These are phyloP conservation scores for Echinometra lucunter DNA, from an alignment of 53 echinoderm and acorn worm genomes.

Conservation along the genomic window DNA sequence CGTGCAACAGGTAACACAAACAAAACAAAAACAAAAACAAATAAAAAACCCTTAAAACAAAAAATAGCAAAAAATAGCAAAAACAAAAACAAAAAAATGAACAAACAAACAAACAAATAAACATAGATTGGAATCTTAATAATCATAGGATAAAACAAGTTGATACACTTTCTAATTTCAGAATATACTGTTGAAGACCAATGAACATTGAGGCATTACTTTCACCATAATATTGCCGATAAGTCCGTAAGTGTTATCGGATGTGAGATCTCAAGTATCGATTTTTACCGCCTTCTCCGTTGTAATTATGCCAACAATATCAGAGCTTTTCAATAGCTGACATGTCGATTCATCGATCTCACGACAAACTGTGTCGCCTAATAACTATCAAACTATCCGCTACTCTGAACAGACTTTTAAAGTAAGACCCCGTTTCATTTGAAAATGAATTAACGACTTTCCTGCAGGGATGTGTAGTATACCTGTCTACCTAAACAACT, in stretches of 20 bases:
- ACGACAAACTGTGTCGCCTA: slow-evolving; percentile 61
- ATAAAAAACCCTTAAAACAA: too few species aligned
- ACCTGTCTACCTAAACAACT: neutral
- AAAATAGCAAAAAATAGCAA: too few species aligned
- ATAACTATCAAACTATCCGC: slow-evolving; percentile 41
- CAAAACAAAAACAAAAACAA: too few species aligned
- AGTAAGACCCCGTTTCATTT: slow-evolving; percentile 19
- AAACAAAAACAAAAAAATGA: too few species aligned
- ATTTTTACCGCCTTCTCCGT: slow-evolving; percentile 51
- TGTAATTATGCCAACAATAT: slow-evolving; percentile 43
- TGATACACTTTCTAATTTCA: too few species aligned
- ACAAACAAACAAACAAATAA: too few species aligned
- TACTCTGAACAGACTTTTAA: slow-evolving; percentile 29
- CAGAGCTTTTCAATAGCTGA: neutral
- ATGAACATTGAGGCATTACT: too few species aligned
- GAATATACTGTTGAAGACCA: too few species aligned
- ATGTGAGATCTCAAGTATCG: slow-evolving; percentile 49
- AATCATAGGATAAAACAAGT: too few species aligned
- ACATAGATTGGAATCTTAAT: too few species aligned
- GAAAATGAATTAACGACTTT: neutral
- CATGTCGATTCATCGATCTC: slow-evolving; percentile 49
- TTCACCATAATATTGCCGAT: too few species aligned
- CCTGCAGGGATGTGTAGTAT: neutral
- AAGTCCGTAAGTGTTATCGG: slow-evolving; percentile 57
- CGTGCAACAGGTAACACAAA: too few species aligned